Conservation (phyloP, 2,113 vertebrate species). For the Galeopterus variegatus region DNA sequence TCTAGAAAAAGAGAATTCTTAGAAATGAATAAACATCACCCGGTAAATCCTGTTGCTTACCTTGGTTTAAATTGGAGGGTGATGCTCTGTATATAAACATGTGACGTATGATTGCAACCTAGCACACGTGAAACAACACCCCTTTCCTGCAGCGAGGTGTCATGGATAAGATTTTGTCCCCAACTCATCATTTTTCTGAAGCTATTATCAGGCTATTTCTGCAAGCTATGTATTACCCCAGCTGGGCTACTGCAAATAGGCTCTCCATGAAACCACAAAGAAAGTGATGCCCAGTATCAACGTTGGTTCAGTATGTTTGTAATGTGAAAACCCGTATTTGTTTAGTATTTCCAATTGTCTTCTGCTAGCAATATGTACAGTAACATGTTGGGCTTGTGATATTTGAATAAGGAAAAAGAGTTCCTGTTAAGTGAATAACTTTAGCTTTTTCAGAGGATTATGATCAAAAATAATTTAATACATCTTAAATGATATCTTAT, state of each 20-base stretch:
- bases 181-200: constrained; percentile 77
- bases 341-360: constrained; percentile 95
- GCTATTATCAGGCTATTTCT: constrained; percentile 82
- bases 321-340: constrained; percentile 90
- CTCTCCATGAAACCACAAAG: constrained; percentile 86
- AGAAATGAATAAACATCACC: constrained; percentile 15
- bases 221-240: constrained; percentile 87
- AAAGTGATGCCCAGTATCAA: constrained; percentile 86
- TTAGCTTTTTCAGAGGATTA: constrained; percentile 93
- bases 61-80: constrained; percentile 26
- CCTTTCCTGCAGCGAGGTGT: constrained; percentile 26
- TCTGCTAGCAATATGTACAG: constrained; percentile 97
- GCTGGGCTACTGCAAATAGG: constrained; percentile 86
- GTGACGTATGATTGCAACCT: constrained; percentile 49
- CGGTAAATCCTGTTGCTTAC: constrained; percentile 13
- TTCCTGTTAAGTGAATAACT: constrained; percentile 94
- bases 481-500: constrained; percentile 89
- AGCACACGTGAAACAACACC: neutral
- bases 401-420: constrained; percentile 89
- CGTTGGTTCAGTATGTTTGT: constrained; percentile 94
- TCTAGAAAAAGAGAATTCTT: constrained; percentile 54
- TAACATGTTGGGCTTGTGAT: constrained; percentile 94
- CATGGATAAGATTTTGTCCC: neutral
- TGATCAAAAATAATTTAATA: constrained; percentile 91
- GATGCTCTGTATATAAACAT: neutral